Percentiles rank a stretch among this genome's conserved stretches.
phyloP scores from a whole-genome alignment of 2,113 vertebrate genomes.

The Semnornis frantzii region DNA sequence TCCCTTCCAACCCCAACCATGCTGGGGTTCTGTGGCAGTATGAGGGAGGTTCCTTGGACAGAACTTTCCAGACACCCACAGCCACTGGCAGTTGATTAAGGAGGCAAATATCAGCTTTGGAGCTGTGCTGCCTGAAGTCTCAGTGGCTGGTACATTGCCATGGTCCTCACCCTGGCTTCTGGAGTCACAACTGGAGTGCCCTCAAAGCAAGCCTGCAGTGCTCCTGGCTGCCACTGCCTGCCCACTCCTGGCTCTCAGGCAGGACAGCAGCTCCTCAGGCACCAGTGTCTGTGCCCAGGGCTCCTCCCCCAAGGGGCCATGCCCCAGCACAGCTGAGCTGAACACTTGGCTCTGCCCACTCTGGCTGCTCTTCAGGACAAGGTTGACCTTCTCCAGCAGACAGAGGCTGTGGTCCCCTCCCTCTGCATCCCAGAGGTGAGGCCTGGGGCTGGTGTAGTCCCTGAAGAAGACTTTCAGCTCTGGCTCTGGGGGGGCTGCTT shows the following conservation, averaged over 20 bases:
- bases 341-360: background rate
- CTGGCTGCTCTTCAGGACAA: conserved; percentile 62
- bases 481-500: rapidly evolving
- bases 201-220: background rate
- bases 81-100: background rate
- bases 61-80: background rate
- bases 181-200: background rate
- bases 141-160: rapidly evolving
- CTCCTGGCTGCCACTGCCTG: background rate
- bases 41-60: background rate
- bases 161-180: rapidly evolving
- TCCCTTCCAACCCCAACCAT: too few relatives aligned
- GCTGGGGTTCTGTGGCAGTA: background rate
- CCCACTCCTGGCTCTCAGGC: conserved; percentile 29
- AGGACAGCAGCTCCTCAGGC: conserved; percentile 69
- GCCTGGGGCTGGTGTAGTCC: conserved; percentile 5
- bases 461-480: background rate
- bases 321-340: background rate
- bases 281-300: conserved; percentile 63
- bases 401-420: background rate
- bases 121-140: background rate
- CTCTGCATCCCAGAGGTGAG: background rate
- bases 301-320: background rate
- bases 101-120: background rate
- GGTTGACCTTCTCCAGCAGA: conserved; percentile 65